phyloP scores from a whole-genome alignment of 2,888 invertebrate genomes.

The Stomorhina lunata region DNA sequence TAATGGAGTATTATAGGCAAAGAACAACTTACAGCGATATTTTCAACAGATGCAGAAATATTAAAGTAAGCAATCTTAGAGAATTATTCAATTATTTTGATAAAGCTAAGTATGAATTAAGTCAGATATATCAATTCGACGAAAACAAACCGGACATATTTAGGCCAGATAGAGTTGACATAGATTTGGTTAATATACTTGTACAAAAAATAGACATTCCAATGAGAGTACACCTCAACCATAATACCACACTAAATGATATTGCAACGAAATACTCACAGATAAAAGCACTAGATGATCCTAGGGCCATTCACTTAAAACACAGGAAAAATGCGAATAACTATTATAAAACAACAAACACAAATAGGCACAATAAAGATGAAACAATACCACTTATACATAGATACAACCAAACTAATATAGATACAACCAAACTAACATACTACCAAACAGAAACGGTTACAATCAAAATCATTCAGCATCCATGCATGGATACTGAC shows the following conservation, averaged over 20 bases:
- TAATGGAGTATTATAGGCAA: slow-evolving; percentile 8
- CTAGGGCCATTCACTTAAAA: too few relatives aligned
- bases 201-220: slow-evolving; percentile 5
- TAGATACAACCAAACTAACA: too few relatives aligned
- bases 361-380: background rate
- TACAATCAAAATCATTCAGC: too few relatives aligned
- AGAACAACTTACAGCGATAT: slow-evolving; percentile 5
- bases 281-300: slow-evolving; percentile 15
- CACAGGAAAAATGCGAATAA: too few relatives aligned
- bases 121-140: slow-evolving; percentile 21
- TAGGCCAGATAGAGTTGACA: slow-evolving; percentile 5
- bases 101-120: background rate
- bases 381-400: slow-evolving; percentile 2
- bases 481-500: too few relatives aligned
- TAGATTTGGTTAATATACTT: slow-evolving; percentile 1
- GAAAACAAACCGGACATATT: background rate
- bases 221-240: background rate
- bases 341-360: too few relatives aligned
- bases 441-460: too few relatives aligned
- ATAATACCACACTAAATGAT: background rate
- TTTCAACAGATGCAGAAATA: slow-evolving; percentile 6
- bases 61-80: slow-evolving; percentile 15
- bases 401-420: too few relatives aligned
- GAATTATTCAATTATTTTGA: slow-evolving; percentile 20
- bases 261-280: background rate